Evolutionary conservation across 2,797 vertebrate genomes (phyloP).

Genomic region (Anguilla obscura): DNA sequence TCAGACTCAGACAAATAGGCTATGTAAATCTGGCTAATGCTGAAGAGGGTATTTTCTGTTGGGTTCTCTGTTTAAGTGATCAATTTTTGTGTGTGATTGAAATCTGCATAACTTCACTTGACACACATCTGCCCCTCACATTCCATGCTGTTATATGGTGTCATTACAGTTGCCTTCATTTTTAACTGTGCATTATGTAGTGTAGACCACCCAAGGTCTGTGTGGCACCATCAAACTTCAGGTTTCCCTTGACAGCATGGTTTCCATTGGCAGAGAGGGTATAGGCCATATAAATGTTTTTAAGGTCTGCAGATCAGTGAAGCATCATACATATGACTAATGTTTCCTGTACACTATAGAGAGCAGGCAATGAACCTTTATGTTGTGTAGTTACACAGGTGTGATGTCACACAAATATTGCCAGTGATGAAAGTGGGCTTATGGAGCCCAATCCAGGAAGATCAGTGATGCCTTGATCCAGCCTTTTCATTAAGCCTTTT

Average conservation of each 20-base stretch:
- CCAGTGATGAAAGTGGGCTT: background rate
- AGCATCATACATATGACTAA: background rate
- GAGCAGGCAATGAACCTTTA: background rate
- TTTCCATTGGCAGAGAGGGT: background rate
- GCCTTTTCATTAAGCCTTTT: slow-evolving; percentile 39
- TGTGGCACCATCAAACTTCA: background rate
- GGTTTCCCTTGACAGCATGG: background rate
- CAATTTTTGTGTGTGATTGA: background rate
- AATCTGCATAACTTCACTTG: background rate
- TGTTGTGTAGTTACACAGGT: background rate
- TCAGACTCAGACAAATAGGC: background rate
- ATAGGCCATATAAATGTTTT: background rate
- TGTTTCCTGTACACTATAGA: background rate
- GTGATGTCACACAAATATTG: background rate
- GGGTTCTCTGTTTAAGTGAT: background rate
- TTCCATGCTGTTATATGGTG: background rate
- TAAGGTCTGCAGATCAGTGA: background rate
- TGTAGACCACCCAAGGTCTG: background rate
- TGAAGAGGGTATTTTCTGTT: background rate
- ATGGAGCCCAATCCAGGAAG: background rate
- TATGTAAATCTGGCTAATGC: background rate
- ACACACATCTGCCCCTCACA: background rate
- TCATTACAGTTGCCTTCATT: background rate
- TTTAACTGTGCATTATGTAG: background rate
- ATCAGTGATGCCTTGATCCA: slow-evolving; percentile 40